Conservation (phyloP, 2,888 invertebrate genomes). For the Megalurothrips usitatus region DNA sequence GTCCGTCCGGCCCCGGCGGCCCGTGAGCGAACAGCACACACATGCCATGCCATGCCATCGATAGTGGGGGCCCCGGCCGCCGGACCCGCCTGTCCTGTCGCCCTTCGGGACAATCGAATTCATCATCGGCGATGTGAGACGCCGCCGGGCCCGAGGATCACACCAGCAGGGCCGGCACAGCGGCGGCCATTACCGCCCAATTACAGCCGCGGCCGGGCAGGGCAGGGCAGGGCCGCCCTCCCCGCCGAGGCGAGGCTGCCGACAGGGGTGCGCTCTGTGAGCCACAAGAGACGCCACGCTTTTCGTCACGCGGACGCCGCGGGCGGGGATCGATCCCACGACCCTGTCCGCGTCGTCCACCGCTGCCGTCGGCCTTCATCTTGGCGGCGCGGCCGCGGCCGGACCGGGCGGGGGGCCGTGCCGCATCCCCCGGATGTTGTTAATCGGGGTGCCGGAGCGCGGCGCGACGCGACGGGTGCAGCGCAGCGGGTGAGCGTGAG, state of each 20-base stretch:
- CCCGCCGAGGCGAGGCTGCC: background rate
- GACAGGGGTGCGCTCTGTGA: background rate
- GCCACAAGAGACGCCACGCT: too few relatives aligned
- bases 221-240: background rate
- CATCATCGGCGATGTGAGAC: background rate
- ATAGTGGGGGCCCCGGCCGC: too few relatives aligned
- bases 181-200: background rate
- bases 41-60: too few relatives aligned
- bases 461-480: background rate
- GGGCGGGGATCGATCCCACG: background rate
- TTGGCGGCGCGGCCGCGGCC: background rate
- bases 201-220: background rate
- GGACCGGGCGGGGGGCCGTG: background rate
- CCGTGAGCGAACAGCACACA: too few relatives aligned
- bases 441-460: background rate
- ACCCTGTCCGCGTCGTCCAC: background rate
- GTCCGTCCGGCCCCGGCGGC: too few relatives aligned
- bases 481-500: too few relatives aligned
- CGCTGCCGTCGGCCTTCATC: background rate
- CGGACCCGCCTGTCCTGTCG: too few relatives aligned
- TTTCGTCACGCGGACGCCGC: background rate
- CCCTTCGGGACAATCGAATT: background rate
- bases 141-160: background rate
- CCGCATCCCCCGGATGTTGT: background rate
- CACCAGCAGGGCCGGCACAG: background rate